These are phyloP conservation scores for Melanotus villosus DNA, from an alignment of 2,888 invertebrate genomes.

Conservation along the genomic window DNA sequence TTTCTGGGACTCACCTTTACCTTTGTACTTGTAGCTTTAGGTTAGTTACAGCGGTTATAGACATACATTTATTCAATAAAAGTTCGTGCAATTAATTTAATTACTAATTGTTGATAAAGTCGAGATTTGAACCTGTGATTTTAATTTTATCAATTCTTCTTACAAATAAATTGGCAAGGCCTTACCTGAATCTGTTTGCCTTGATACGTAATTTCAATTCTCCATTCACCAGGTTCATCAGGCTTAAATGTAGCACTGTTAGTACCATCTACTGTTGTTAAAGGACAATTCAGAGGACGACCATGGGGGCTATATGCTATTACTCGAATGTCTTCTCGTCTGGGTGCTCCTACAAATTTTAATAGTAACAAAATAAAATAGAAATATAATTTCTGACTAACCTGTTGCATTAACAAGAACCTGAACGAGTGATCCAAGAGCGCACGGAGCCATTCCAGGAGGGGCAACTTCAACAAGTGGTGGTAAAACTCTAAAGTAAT, in stretches of 20 bases:
- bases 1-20: no score
- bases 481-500: conserved; percentile 90
- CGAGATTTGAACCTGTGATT: no score
- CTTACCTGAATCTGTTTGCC: conserved; percentile 89
- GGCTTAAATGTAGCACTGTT: conserved; percentile 98
- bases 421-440: conserved; percentile 95
- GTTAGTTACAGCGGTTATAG: no score
- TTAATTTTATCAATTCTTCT: no score
- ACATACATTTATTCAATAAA: no score
- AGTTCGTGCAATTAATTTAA: no score
- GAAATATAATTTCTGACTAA: conserved; percentile 55
- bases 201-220: conserved; percentile 95
- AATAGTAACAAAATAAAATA: no score
- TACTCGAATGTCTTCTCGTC: conserved; percentile 89
- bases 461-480: conserved; percentile 89
- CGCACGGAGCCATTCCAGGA: conserved; percentile 96
- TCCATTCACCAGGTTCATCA: conserved; percentile 97
- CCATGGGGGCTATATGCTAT: conserved; percentile 94
- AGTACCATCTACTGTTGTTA: conserved; percentile 89
- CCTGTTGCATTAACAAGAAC: conserved; percentile 91
- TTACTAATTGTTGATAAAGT: no score
- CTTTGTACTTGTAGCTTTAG: no score
- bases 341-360: conserved; percentile 80
- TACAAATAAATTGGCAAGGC: no score
- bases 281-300: conserved; percentile 83